Conservation (phyloP, 2,888 invertebrate genomes). For the Beris morrisii region DNA sequence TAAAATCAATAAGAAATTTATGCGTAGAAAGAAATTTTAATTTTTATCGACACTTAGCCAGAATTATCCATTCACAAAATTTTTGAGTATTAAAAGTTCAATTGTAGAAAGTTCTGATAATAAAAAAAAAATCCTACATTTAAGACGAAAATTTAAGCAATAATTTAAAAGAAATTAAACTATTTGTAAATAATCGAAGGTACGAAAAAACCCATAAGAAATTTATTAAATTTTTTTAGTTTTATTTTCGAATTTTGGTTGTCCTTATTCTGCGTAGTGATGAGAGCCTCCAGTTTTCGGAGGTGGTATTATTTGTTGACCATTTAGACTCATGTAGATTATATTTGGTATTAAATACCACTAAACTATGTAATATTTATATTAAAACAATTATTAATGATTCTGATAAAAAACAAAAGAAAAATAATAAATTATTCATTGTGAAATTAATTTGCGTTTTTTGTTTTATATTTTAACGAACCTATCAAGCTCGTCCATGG, state of each 20-base stretch:
- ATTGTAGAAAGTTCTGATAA: constrained; percentile 5
- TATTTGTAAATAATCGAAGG: constrained; percentile 18
- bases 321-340: constrained; percentile 23
- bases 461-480: background rate
- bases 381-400: constrained; percentile 17
- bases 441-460: constrained; percentile 32
- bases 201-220: constrained; percentile 12
- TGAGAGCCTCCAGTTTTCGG: constrained; percentile 16
- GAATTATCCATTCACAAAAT: background rate
- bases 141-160: constrained; percentile 24
- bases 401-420: constrained; percentile 9
- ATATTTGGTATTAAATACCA: constrained; percentile 33
- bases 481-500: no score
- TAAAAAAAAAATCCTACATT: constrained; percentile 16
- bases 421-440: constrained; percentile 38
- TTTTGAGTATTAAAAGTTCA: background rate
- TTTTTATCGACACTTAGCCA: background rate
- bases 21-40: background rate
- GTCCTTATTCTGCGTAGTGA: background rate
- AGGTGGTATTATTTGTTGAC: constrained; percentile 26
- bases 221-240: constrained; percentile 7
- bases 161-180: constrained; percentile 16
- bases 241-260: constrained; percentile 1
- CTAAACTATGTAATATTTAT: constrained; percentile 30
- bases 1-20: background rate